Conservation (phyloP, 2,888 invertebrate genomes). For the Harpalus rubripes region DNA sequence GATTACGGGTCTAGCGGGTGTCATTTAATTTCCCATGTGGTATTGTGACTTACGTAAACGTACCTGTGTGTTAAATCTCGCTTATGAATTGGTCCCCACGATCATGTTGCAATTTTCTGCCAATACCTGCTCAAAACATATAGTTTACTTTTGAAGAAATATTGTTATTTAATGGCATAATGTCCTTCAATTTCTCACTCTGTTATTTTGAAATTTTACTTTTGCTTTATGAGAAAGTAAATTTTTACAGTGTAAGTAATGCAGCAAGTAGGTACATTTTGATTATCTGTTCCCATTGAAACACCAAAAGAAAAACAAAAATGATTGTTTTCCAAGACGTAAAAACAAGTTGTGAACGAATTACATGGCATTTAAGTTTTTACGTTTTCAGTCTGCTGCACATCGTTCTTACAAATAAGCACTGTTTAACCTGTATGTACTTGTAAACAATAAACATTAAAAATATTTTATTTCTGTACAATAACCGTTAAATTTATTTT, state of each 20-base stretch:
- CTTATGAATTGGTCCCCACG: constrained; percentile 35
- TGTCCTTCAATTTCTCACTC: neutral
- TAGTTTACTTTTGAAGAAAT: constrained; percentile 28
- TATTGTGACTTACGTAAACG: constrained; percentile 65
- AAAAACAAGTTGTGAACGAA: constrained; percentile 60
- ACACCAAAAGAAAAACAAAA: too few species aligned
- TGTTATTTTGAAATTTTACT: constrained; percentile 24
- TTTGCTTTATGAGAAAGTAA: constrained; percentile 3
- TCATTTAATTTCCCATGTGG: constrained; percentile 68
- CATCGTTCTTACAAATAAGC: neutral
- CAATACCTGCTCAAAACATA: constrained; percentile 15
- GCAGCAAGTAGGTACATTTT: too few species aligned
- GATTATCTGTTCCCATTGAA: neutral
- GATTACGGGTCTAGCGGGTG: constrained; percentile 66
- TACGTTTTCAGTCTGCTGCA: neutral
- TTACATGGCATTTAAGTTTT: constrained; percentile 61
- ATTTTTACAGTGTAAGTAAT: neutral
- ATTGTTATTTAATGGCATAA: constrained; percentile 30
- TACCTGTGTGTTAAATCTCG: constrained; percentile 22
- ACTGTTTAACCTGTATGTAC: neutral
- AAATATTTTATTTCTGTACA: too few species aligned
- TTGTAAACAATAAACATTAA: neutral
- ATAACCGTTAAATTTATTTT: too few species aligned
- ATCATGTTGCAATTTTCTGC: constrained; percentile 24
- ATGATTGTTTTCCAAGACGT: constrained; percentile 7